Evolutionary conservation across 2,888 invertebrate species (phyloP), one percentile per base, ranked within the genome.

Genomic region (Drosophila nigricruria): DNA sequence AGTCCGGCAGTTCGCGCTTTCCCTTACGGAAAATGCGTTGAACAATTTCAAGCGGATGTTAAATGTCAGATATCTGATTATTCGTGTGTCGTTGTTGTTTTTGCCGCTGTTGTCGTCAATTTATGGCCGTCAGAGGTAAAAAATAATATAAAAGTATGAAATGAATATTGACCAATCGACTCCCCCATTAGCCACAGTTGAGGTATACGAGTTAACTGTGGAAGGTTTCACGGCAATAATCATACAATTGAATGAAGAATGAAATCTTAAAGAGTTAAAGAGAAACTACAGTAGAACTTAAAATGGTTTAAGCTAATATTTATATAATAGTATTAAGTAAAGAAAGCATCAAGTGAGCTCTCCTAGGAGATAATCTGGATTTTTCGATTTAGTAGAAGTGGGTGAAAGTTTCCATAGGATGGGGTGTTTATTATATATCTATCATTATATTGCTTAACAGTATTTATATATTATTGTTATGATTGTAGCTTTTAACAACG

Each of bases 21-120:
- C 38, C 53, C 63, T 40, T 47, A 64, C 69, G 69, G 88, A 72
- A 82, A 88, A 69, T 68, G 74, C 88, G 79, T 88, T 82, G 69
- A 73, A 69, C 78, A 82, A 88, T 88, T 83, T 86, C 69, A 83
- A 70, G 69, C 81, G 87, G 89, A 86, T 80, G 83, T 88, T 77
- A 80, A 83, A 73, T 83, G 81, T 80, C 89, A 85, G 71, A 52
- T 25, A 65, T 54, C 73, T 74, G 77, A 70, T 81, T 47, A 45
- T 40, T 34, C 30, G 40, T 8, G 16, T 38, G 25, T n/a, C 67
- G 63, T 20, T 61, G 54, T 42, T 34, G 23, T 40, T 61, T 45
- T 49, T 56, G 52, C 16, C 18, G 38, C 45, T n/a, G n/a, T 43
- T 61, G 54, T 50, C 53, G 64, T 68, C 79, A 88, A 88, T 88